A percentile compares a stretch with the other conserved stretches of the same genome.
Conservation (phyloP, 2,888 invertebrate species). For the Allygus modestus region DNA sequence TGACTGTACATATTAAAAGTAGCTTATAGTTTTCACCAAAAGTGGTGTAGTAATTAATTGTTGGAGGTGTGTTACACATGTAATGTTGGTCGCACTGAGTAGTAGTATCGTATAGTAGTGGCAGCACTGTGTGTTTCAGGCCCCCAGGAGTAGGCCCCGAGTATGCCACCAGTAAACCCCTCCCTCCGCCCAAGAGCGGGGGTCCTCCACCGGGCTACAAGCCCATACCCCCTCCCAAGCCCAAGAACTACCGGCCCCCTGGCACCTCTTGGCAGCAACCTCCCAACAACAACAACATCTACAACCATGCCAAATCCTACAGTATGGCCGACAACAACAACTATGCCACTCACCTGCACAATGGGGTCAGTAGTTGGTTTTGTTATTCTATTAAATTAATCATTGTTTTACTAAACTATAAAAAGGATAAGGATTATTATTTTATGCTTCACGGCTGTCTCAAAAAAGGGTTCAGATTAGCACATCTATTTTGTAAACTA, state of each 20-base stretch:
- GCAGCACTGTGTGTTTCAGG: slow-evolving; percentile 66
- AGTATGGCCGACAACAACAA: slow-evolving; percentile 74
- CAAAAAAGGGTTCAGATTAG: no score
- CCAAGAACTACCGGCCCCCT: slow-evolving; percentile 92
- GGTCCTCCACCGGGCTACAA: slow-evolving; percentile 81
- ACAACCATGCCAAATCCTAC: slow-evolving; percentile 77
- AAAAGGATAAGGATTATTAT: no score
- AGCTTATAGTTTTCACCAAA: not conserved
- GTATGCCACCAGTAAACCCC: slow-evolving; percentile 71
- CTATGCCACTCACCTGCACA: slow-evolving; percentile 74
- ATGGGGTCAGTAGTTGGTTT: slow-evolving; percentile 76
- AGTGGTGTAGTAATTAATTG: not conserved
- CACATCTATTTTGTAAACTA: no score
- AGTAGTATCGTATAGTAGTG: slow-evolving; percentile 2
- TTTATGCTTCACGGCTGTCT: no score
- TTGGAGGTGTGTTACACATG: slow-evolving; percentile 16
- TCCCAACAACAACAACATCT: slow-evolving; percentile 69
- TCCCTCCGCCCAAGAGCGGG: slow-evolving; percentile 71
- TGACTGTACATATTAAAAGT: no score
- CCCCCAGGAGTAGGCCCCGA: slow-evolving; percentile 69
- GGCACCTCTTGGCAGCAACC: slow-evolving; percentile 72
- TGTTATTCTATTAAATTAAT: no score
- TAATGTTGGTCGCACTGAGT: slow-evolving; percentile 15
- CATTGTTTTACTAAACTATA: no score
- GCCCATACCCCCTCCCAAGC: slow-evolving; percentile 95